phyloP scores from a whole-genome alignment of 2,113 vertebrate species.

The Callipepla squamata region DNA sequence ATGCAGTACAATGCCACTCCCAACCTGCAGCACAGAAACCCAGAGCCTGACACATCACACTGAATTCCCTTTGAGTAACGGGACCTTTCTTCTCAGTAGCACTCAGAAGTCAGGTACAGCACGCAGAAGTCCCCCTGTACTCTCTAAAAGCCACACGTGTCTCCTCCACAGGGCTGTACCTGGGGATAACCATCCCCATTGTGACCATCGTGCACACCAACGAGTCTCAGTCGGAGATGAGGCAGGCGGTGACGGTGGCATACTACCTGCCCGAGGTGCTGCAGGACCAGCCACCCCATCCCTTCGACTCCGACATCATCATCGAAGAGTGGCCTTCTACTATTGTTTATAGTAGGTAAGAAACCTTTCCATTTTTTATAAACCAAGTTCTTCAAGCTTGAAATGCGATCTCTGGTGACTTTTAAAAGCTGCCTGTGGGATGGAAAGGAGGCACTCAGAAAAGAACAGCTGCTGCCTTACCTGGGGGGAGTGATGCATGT shows the following conservation, averaged over 20 bases:
- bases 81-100: not conserved
- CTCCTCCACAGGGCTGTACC: conserved; percentile 73
- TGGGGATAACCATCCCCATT: conserved; percentile 89
- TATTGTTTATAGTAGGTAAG: conserved; percentile 84
- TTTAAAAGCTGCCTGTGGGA: not conserved
- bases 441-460: not conserved
- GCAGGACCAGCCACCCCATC: conserved; percentile 83
- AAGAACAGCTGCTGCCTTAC: rapidly evolving
- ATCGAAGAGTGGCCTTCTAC: conserved; percentile 87
- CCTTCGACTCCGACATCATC: conserved; percentile 79
- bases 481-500: too few species aligned
- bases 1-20: rapidly evolving
- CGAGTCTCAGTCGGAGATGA: conserved; percentile 71
- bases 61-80: rapidly evolving
- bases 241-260: conserved; percentile 78
- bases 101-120: rapidly evolving
- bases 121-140: rapidly evolving
- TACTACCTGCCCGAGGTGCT: conserved; percentile 84
- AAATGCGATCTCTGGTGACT: not conserved
- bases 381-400: not conserved
- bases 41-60: rapidly evolving
- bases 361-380: rapidly evolving
- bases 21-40: not conserved
- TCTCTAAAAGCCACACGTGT: rapidly evolving
- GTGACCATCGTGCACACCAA: conserved; percentile 85